Conservation (phyloP, 2,113 vertebrate genomes). For the Plecotus auritus region DNA sequence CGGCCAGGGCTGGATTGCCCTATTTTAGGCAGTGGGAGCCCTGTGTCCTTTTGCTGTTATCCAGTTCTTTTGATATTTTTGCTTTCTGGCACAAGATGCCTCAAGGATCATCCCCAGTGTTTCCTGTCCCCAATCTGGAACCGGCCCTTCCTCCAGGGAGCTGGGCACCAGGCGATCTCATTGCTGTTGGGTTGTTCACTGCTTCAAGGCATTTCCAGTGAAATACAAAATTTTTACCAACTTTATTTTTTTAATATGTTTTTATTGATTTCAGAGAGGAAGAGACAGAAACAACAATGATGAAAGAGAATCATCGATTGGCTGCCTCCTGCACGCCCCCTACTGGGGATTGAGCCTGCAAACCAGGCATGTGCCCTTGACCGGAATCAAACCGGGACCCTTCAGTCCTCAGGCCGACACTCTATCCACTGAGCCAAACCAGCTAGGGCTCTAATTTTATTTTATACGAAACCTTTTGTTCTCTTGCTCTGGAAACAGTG, state of each 20-base stretch:
- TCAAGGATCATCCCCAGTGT: not conserved
- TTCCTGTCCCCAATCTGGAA: not conserved
- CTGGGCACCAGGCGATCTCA: not conserved
- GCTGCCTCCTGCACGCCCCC: too few relatives aligned
- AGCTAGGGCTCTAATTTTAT: not conserved
- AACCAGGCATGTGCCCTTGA: too few relatives aligned
- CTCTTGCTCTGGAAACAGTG: not conserved
- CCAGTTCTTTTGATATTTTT: not conserved
- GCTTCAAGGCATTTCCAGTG: not conserved
- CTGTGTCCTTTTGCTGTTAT: not conserved
- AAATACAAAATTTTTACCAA: not conserved
- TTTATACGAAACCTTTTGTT: not conserved
- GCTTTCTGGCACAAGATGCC: not conserved
- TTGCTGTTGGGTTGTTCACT: not conserved
- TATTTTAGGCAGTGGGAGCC: not conserved
- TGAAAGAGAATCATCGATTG: too few relatives aligned
- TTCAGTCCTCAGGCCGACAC: too few relatives aligned
- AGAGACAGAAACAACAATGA: too few relatives aligned
- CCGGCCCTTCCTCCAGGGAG: not conserved
- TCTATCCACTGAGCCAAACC: too few relatives aligned
- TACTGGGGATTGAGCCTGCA: too few relatives aligned
- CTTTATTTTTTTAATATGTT: too few relatives aligned
- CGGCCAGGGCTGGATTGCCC: not conserved
- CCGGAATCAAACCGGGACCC: too few relatives aligned
- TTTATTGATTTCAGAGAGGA: too few relatives aligned